phyloP scores from a whole-genome alignment of 2,113 vertebrate species.

The Trinectes maculatus region DNA sequence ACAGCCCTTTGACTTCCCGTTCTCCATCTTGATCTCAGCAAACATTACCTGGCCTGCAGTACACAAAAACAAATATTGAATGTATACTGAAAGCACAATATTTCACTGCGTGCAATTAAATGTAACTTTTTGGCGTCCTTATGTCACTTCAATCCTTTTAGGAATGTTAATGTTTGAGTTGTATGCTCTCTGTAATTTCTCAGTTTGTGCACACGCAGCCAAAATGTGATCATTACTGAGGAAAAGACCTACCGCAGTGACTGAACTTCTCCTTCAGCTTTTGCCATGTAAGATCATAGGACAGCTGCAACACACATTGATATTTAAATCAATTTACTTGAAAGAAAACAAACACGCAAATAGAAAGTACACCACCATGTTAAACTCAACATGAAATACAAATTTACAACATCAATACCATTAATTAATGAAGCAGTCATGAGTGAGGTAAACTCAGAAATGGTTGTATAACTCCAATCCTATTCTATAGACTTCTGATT shows the following conservation, averaged over 20 bases:
- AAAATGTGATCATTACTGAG: neutral
- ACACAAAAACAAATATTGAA: slow-evolving; percentile 65
- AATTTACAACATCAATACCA: slow-evolving; percentile 3
- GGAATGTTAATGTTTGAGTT: neutral
- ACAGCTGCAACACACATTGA: slow-evolving; percentile 86
- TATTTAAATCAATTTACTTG: neutral
- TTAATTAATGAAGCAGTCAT: neutral
- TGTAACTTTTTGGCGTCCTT: neutral
- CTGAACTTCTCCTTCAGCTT: slow-evolving; percentile 99
- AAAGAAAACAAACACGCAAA: too few species aligned
- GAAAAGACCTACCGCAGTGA: slow-evolving; percentile 89
- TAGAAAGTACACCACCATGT: neutral
- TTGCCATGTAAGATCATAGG: slow-evolving; percentile 98
- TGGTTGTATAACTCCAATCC: neutral
- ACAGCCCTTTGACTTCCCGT: slow-evolving; percentile 97
- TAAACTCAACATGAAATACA: neutral
- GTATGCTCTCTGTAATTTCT: neutral
- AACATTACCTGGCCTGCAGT: slow-evolving; percentile 95
- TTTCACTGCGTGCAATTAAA: neutral
- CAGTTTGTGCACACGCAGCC: neutral
- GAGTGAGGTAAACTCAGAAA: neutral
- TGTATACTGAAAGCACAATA: neutral
- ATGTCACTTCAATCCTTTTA: neutral
- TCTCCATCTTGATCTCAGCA: slow-evolving; percentile 99
- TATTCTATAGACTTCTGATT: neutral